phyloP scores from a whole-genome alignment of 2,888 invertebrate genomes.

The Ormia ochracea region DNA sequence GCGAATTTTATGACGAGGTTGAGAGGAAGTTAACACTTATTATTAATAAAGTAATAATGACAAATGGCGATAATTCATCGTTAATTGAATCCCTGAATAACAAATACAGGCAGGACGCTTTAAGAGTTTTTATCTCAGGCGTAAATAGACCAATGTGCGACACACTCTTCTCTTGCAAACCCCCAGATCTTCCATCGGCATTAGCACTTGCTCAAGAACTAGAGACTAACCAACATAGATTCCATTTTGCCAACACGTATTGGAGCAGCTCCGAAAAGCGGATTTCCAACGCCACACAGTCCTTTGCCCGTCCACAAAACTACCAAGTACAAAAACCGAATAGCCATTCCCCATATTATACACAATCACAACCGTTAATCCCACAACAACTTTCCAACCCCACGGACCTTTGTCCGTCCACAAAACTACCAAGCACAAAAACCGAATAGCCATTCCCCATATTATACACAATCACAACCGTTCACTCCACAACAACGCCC shows the following conservation, averaged over 20 bases:
- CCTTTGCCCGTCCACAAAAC: no score
- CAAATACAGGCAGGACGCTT: constrained; percentile 30
- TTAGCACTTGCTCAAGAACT: neutral
- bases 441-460: no score
- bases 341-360: neutral
- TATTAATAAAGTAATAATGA: neutral
- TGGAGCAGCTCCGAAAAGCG: neutral
- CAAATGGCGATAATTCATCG: neutral
- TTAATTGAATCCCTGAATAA: neutral
- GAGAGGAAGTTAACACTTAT: neutral
- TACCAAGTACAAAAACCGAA: neutral
- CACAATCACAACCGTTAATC: neutral
- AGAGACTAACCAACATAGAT: neutral
- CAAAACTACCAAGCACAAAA: no score
- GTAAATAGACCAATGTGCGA: neutral
- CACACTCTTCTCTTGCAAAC: neutral
- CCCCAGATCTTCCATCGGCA: neutral
- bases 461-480: no score
- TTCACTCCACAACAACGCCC: no score
- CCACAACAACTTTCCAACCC: no score
- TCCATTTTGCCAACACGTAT: neutral
- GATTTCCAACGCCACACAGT: no score
- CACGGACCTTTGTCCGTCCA: no score
- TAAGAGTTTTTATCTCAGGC: neutral
- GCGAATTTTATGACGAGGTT: constrained; percentile 8